phyloP scores from a whole-genome alignment of 2,888 invertebrate genomes.

The Polia nebulosa region DNA sequence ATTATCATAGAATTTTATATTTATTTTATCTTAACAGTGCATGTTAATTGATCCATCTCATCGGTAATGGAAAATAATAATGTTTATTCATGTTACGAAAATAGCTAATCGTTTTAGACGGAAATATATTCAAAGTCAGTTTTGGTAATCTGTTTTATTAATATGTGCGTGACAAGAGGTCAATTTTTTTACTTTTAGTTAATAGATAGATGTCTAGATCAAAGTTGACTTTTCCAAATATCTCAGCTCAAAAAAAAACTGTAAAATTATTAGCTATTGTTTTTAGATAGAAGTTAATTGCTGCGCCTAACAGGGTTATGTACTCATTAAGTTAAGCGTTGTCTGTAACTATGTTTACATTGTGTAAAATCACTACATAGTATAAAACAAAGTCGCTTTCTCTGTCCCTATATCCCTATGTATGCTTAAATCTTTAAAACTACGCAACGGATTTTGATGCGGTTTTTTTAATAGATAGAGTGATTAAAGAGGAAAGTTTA shows the following conservation, averaged over 20 bases:
- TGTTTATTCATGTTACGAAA: constrained; percentile 26
- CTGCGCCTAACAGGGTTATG: too few species aligned
- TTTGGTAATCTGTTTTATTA: not conserved
- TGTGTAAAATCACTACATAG: too few species aligned
- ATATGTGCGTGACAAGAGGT: not conserved
- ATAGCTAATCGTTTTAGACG: constrained; percentile 3
- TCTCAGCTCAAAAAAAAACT: not conserved
- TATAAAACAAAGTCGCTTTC: too few species aligned
- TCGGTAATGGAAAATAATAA: constrained; percentile 20
- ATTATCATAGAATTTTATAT: constrained; percentile 23
- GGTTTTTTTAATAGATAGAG: too few species aligned
- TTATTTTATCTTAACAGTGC: constrained; percentile 33
- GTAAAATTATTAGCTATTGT: not conserved
- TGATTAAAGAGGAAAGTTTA: too few species aligned
- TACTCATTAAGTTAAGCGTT: too few species aligned
- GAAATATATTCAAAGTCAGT: not conserved
- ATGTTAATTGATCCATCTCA: constrained; percentile 34
- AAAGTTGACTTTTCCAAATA: not conserved
- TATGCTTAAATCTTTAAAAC: too few species aligned
- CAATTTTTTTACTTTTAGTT: not conserved
- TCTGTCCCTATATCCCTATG: too few species aligned
- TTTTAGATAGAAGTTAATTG: too few species aligned
- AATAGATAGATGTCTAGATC: not conserved
- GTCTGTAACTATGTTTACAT: too few species aligned
- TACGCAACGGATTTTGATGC: too few species aligned